Percentiles rank a stretch among this genome's conserved stretches.
phyloP scores from a whole-genome alignment of 2,888 invertebrate genomes.

The Rotaria magnacalcarata region DNA sequence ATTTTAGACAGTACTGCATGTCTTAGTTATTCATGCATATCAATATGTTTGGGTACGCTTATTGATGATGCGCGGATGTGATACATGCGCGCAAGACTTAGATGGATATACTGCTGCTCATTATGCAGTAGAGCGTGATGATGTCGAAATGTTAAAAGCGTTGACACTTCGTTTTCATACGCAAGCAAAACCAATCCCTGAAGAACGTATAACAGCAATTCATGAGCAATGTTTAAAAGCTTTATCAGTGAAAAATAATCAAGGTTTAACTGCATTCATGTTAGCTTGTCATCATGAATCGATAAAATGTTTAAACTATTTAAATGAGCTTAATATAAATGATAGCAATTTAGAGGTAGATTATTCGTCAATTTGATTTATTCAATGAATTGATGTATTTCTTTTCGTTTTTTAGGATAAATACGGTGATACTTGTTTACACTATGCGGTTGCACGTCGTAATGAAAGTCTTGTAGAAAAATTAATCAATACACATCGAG shows the following conservation, averaged over 20 bases:
- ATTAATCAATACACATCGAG: neutral
- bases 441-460: neutral
- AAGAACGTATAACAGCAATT: neutral
- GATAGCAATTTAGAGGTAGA: neutral
- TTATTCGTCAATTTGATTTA: neutral
- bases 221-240: neutral
- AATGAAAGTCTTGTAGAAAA: neutral
- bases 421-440: neutral
- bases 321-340: neutral
- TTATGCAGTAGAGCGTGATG: neutral
- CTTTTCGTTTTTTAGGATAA: neutral
- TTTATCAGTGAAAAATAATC: neutral
- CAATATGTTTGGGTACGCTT: neutral
- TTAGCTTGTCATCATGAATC: neutral
- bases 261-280: neutral
- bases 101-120: conserved; percentile 19
- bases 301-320: neutral
- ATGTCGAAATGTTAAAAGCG: conserved; percentile 26
- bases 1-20: neutral
- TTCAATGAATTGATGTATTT: neutral
- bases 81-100: neutral
- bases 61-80: conserved; percentile 1
- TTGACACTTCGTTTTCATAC: neutral
- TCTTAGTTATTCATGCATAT: neutral
- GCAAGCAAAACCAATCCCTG: neutral